Evolutionary conservation across 2,113 vertebrate genomes (phyloP).

Genomic region (Pampusana beccarii): DNA sequence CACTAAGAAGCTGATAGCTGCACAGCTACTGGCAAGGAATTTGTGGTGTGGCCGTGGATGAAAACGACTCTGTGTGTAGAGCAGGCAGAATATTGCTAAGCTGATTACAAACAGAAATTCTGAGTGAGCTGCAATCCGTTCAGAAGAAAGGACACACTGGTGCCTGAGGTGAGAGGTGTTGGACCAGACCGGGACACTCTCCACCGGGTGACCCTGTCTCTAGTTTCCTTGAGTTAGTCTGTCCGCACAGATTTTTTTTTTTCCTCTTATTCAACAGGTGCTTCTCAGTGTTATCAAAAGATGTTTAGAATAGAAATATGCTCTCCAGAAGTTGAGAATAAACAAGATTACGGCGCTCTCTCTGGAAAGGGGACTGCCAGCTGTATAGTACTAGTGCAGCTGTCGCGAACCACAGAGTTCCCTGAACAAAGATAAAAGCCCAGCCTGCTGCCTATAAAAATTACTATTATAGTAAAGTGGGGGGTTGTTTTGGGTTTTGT

Average conservation of each 20-base stretch:
- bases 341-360: background rate
- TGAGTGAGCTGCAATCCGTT: background rate
- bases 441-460: background rate
- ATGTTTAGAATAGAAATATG: background rate
- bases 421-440: background rate
- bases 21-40: background rate
- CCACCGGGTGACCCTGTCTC: rapidly evolving
- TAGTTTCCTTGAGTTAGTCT: background rate
- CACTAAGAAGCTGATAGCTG: background rate
- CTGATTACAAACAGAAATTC: background rate
- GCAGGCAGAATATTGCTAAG: background rate
- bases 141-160: background rate
- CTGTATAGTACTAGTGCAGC: background rate
- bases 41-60: background rate
- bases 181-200: background rate
- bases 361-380: background rate
- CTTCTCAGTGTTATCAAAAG: background rate
- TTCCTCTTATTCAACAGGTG: background rate
- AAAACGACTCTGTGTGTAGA: background rate
- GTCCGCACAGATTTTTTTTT: background rate
- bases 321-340: background rate
- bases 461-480: background rate
- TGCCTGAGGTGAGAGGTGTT: background rate
- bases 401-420: background rate
- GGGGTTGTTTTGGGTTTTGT: background rate